Conservation (phyloP, 2,888 invertebrate species). For the Bombylius discolor region DNA sequence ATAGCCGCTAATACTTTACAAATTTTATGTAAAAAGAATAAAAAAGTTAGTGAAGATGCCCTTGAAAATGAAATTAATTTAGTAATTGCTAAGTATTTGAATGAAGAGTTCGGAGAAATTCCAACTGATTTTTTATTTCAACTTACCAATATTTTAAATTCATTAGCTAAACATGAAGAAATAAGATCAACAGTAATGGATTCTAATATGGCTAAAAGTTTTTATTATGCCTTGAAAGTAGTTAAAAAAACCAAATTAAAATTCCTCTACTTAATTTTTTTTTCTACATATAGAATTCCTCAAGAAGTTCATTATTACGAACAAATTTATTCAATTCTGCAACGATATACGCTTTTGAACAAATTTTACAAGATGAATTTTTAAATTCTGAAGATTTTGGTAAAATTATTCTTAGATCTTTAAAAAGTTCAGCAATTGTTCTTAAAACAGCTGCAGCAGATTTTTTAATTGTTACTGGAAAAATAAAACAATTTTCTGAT, state of each 20-base stretch:
- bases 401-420: slow-evolving; percentile 23
- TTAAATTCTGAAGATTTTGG: slow-evolving; percentile 17
- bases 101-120: slow-evolving; percentile 3
- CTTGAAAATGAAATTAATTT: neutral
- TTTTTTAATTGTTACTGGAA: slow-evolving; percentile 28
- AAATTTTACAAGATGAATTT: slow-evolving; percentile 17
- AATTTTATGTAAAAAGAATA: slow-evolving; percentile 2
- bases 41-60: slow-evolving; percentile 1
- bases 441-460: slow-evolving; percentile 28
- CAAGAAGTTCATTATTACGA: slow-evolving; percentile 5
- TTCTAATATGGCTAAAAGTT: neutral
- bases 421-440: slow-evolving; percentile 24
- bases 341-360: slow-evolving; percentile 18
- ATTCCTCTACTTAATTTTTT: neutral
- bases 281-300: slow-evolving; percentile 3
- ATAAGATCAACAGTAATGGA: slow-evolving; percentile 4
- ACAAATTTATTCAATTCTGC: slow-evolving; percentile 10
- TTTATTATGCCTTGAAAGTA: slow-evolving; percentile 8
- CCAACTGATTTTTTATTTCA: slow-evolving; percentile 5
- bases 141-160: slow-evolving; percentile 2
- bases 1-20: slow-evolving; percentile 5
- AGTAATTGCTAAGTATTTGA: neutral
- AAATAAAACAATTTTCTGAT: slow-evolving; percentile 22
- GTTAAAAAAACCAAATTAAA: neutral
- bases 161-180: slow-evolving; percentile 6